These are phyloP conservation scores for Periphyllus acericola DNA, from an alignment of 2,888 invertebrate genomes.

Conservation along the genomic window DNA sequence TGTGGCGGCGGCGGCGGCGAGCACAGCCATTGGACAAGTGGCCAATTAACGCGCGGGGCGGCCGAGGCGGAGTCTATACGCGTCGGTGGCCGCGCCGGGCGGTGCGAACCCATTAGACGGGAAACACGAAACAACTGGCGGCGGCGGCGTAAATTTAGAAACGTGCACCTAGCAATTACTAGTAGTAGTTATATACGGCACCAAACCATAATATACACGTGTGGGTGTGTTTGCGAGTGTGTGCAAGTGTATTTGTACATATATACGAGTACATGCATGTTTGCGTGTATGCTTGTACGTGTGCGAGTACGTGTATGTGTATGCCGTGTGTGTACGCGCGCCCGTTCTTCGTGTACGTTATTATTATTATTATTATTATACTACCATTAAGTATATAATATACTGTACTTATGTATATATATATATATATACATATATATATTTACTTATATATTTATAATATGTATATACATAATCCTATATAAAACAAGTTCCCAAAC, in stretches of 20 bases:
- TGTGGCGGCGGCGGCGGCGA: slow-evolving; percentile 31
- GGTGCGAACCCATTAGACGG: slow-evolving; percentile 50
- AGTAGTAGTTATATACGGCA: not conserved
- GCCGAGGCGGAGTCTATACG: slow-evolving; percentile 56
- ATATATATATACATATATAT: too few species aligned
- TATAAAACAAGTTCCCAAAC: too few species aligned
- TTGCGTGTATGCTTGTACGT: not conserved
- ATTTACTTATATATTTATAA: too few species aligned
- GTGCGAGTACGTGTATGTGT: not conserved
- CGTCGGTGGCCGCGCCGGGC: slow-evolving; percentile 41
- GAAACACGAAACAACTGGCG: slow-evolving; percentile 48
- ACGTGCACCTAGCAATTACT: slow-evolving; percentile 26
- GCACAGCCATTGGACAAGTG: slow-evolving; percentile 61
- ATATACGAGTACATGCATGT: too few species aligned
- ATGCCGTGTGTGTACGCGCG: too few species aligned
- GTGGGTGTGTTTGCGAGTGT: not conserved
- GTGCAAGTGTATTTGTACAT: not conserved
- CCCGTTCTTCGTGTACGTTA: too few species aligned
- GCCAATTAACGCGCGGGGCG: slow-evolving; percentile 56
- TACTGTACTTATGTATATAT: too few species aligned
- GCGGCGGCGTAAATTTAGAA: slow-evolving; percentile 49
- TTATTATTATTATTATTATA: too few species aligned
- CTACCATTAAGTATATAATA: too few species aligned
- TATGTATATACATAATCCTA: too few species aligned
- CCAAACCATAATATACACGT: not conserved